Evolutionary conservation across 2,113 vertebrate genomes (phyloP).

Genomic region (Pycnonotus jocosus): DNA sequence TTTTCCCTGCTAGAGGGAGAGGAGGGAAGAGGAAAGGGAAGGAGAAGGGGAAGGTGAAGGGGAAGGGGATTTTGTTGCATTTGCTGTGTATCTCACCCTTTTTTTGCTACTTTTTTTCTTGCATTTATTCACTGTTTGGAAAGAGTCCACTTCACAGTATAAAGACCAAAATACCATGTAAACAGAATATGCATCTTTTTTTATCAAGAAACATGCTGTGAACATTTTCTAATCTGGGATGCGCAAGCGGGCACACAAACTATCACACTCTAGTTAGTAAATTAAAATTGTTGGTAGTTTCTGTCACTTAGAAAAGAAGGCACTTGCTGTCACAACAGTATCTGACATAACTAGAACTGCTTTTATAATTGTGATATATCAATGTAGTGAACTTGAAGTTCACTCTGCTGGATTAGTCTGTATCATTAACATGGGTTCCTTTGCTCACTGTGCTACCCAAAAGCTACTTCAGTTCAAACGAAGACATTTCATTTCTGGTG

Average conservation of each 20-base stretch:
- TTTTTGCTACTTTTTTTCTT: background rate
- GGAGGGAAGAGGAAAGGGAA: background rate
- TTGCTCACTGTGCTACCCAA: background rate
- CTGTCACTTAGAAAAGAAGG: background rate
- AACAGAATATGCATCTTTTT: background rate
- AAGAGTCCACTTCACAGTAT: background rate
- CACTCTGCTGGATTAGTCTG: background rate
- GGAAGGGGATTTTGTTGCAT: rapidly evolving
- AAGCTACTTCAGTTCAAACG: background rate
- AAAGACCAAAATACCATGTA: background rate
- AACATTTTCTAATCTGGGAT: background rate
- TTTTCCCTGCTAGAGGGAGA: background rate
- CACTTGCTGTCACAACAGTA: background rate
- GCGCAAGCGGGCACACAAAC: background rate
- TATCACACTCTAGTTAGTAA: rapidly evolving
- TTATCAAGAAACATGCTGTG: background rate
- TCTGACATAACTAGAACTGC: background rate
- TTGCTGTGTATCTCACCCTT: background rate
- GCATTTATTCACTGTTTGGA: background rate
- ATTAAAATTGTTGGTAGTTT: background rate
- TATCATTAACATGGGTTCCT: background rate
- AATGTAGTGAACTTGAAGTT: background rate
- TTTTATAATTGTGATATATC: background rate
- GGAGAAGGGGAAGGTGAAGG: background rate
- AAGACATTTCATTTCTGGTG: background rate